A percentile compares a stretch with the other conserved stretches of the same genome.
Conservation (phyloP, 1,140 invertebrate genomes). For the Adelges cooleyi region DNA sequence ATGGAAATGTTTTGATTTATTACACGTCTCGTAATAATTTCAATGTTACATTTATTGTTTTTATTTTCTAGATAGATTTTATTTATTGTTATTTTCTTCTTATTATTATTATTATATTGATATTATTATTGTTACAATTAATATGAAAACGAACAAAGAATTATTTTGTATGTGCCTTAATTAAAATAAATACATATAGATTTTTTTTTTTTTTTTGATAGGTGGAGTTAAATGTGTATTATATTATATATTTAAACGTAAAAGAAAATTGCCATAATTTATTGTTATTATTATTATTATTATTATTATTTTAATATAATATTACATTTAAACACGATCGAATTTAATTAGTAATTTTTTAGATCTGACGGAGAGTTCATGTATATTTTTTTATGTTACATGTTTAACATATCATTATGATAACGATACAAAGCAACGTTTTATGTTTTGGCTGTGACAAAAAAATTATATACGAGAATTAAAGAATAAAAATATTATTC, state of each 20-base stretch:
- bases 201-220: no score
- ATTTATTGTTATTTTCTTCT: slow-evolving; percentile 25
- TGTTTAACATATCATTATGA: background rate
- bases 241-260: slow-evolving; percentile 11
- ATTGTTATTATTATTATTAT: slow-evolving; percentile 9
- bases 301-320: slow-evolving; percentile 9
- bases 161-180: slow-evolving; percentile 25
- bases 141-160: slow-evolving; percentile 9
- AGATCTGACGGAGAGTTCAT: slow-evolving; percentile 17
- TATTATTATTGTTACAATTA: slow-evolving; percentile 9
- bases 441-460: slow-evolving; percentile 21
- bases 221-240: background rate
- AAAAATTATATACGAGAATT: background rate
- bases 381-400: background rate
- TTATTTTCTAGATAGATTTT: slow-evolving; percentile 25
- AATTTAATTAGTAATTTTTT: slow-evolving; percentile 1
- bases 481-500: background rate
- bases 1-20: slow-evolving; percentile 2
- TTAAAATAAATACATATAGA: background rate
- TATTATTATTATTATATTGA: slow-evolving; percentile 1
- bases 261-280: slow-evolving; percentile 25
- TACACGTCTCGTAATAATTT: slow-evolving; percentile 5
- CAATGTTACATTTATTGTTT: slow-evolving; percentile 26
- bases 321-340: background rate
- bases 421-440: background rate